Evolutionary conservation across 1,140 invertebrate species (phyloP).

Genomic region (Hylaeus anthracinus): DNA sequence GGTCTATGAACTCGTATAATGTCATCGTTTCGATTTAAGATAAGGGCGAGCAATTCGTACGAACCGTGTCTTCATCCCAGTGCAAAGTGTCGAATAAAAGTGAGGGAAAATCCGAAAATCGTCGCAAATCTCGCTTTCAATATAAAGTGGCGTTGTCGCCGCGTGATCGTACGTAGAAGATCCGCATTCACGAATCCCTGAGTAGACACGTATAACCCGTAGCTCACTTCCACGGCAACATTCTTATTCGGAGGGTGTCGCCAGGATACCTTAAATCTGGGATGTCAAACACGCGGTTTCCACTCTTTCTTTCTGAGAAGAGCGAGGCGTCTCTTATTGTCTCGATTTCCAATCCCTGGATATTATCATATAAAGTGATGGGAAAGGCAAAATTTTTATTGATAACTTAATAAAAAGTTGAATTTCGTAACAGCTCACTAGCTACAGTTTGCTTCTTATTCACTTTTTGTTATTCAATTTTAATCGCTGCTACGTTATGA

Average conservation of each 20-base stretch:
- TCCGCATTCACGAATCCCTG: constrained; percentile 39
- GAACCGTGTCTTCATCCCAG: no score
- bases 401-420: no score
- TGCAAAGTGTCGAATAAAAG: not conserved
- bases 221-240: constrained; percentile 27
- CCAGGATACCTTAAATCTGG: constrained; percentile 64
- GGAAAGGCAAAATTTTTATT: no score
- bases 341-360: not conserved
- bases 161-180: constrained; percentile 38
- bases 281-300: constrained; percentile 55
- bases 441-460: no score
- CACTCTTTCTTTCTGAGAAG: constrained; percentile 13
- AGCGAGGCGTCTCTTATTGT: constrained; percentile 29
- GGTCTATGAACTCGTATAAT: no score
- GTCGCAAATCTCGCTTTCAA: constrained; percentile 45
- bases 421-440: no score
- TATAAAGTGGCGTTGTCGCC: constrained; percentile 20
- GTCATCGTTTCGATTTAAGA: no score
- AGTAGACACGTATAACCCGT: constrained; percentile 40
- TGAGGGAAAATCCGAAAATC: constrained; percentile 42
- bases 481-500: no score
- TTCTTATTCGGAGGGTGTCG: constrained; percentile 63
- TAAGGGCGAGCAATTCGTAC: no score
- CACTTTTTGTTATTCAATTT: no score
- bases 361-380: no score